These are phyloP conservation scores for Drosophila dives DNA, from an alignment of 2,888 invertebrate genomes.

Conservation along the genomic window DNA sequence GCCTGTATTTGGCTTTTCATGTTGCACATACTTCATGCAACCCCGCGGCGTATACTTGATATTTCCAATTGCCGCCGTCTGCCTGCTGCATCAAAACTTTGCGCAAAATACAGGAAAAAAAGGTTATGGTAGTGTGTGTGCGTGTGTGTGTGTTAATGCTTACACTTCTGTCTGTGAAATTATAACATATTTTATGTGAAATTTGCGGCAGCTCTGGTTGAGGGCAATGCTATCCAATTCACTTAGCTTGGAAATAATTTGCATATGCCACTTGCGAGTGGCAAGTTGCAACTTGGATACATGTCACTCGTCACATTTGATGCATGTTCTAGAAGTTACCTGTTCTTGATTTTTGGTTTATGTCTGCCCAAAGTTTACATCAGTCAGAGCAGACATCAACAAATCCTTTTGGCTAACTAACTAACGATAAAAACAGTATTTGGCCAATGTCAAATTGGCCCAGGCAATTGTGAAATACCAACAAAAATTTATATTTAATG, in stretches of 20 bases:
- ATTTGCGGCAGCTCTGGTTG: constrained; percentile 23
- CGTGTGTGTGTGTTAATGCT: background rate
- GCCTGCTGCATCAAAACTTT: constrained; percentile 34
- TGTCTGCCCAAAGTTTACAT: background rate
- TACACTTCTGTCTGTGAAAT: background rate
- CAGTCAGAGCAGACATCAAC: constrained; percentile 19
- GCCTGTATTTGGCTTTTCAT: constrained; percentile 5
- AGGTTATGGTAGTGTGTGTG: background rate
- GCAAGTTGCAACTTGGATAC: constrained; percentile 7
- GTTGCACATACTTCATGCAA: constrained; percentile 4
- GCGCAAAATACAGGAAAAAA: constrained; percentile 30
- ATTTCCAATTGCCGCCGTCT: constrained; percentile 35
- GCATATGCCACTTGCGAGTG: constrained; percentile 40
- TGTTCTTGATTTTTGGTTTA: constrained; percentile 19
- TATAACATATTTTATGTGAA: constrained; percentile 20
- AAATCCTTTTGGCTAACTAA: constrained; percentile 46
- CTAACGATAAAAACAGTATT: constrained; percentile 6
- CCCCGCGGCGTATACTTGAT: constrained; percentile 40
- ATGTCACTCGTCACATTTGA: constrained; percentile 1
- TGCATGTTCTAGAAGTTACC: background rate
- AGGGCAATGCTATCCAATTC: constrained; percentile 45
- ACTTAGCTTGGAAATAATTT: constrained; percentile 46
- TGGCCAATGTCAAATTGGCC: constrained; percentile 4
- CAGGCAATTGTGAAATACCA: background rate
- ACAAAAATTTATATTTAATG: constrained; percentile 26